Conservation (phyloP, 2,113 vertebrate species). For the Leiothrix lutea region DNA sequence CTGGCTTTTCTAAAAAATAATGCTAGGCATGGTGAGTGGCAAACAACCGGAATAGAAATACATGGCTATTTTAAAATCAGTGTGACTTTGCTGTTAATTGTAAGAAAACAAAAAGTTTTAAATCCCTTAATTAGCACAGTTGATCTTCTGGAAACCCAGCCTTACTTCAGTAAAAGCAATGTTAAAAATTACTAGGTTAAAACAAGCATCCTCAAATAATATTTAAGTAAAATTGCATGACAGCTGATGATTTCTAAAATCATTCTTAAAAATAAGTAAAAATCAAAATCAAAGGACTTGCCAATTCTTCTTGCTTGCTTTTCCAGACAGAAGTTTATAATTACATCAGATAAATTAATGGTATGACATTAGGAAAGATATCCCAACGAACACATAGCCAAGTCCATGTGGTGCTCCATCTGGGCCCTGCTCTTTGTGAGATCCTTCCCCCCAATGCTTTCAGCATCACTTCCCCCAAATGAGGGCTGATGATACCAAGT, state of each 20-base stretch:
- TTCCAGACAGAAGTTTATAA: not conserved
- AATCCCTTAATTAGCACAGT: not conserved
- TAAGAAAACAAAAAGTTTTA: not conserved
- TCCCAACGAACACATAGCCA: not conserved
- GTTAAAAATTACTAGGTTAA: not conserved
- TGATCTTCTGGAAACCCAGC: not conserved
- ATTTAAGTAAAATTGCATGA: not conserved
- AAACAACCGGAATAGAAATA: not conserved
- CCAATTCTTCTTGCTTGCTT: not conserved
- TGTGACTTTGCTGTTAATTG: not conserved
- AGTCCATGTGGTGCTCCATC: too few species aligned
- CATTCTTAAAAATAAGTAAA: not conserved
- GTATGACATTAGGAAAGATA: not conserved
- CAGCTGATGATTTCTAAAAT: not conserved
- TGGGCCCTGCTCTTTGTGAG: not conserved
- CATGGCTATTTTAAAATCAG: not conserved
- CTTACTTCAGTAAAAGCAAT: not conserved
- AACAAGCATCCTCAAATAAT: not conserved
- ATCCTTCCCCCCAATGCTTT: not conserved
- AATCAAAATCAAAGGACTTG: not conserved
- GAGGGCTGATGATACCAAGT: rapidly evolving
- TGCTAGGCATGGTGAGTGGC: not conserved
- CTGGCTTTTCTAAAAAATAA: not conserved
- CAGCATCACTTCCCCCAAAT: not conserved
- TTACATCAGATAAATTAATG: not conserved